Base-by-base conservation (phyloP, 2,797 vertebrate genomes). In the Petrocephalus schoutedeni region DNA sequence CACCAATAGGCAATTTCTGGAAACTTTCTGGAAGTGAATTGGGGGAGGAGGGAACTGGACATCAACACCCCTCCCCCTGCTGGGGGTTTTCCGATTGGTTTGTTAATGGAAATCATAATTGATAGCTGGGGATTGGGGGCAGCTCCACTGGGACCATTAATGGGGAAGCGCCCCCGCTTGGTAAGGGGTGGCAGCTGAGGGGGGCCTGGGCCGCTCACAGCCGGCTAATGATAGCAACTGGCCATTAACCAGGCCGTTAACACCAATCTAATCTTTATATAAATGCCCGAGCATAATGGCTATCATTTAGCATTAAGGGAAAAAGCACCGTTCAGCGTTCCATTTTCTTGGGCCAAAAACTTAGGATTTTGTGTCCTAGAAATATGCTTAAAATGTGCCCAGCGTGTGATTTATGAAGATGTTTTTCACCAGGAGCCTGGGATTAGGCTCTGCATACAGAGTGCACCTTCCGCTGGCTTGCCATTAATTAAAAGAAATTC, bases 401-500 rank as follows among this genome's bases (percentile, higher is more conserved):
- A 71, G 64, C 1, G 1, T 36, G 64, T 71, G 64, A 71, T 71
- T 71, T 71, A 71, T 36, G 28, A 12, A 28, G 64, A 36, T 71
- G 64, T 71, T 71, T 71, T 36, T 71, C 28, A 36, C 28, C 28
- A 71, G 64, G 28, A 36, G 28, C 28, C 64, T 36, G 12, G 0
- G 28, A 71, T 71, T 36, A 71, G 16, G 28, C 28, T 71, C 64
- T 71, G 64, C 64, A 71, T 36, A 28, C 64, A 71, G 64, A 36
- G 28, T 1, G 28, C 28, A 71, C 64, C 14, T 0, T 16, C 64
- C 64, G 4, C 64, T 3, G 9, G 28, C 64, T 71, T 71, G 64
- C 64, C 64, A 71, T 71, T 36, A 71, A 71, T 71, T 71, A 71
- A 71, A 71, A 71, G 64, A 71, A 71, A 71, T 71, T 71, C 64